Evolutionary conservation across 1,140 invertebrate species (phyloP), one percentile per base, ranked within the genome.

Genomic region (Notospermus geniculatus): DNA sequence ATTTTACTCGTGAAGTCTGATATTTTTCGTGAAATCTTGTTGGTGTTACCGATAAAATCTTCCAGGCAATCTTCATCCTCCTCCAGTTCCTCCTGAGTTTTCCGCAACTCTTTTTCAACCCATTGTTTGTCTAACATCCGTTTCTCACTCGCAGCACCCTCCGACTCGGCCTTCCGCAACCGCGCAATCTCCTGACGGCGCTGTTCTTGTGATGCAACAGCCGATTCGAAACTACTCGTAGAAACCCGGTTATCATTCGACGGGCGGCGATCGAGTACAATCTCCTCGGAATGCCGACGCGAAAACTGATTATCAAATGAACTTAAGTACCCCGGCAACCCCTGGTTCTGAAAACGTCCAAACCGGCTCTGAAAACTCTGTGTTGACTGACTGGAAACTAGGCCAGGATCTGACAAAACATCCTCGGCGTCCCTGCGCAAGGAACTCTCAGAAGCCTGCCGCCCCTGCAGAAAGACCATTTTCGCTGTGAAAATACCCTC

Each of bases 71-170:
- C 69, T 9, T 65, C 63, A 68, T 88, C 87, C 29, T 88, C 86
- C 62, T 88, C 87, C 75, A 88, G 76, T 66, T 88, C 87, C 22
- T 84, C 80, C 73, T 87, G 87, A 0, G 86, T 87, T 68, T 80
- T 78, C 63, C 84, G 83, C 82, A 84, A 85, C 63, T 87, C 85
- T 67, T 83, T 82, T 59, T 88, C 87, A 13, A 88, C 83, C 66
- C 82, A 79, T 28, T 85, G 74, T 69, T 83, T 82, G 59, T 87
- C 85, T 28, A 84, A 75, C 59, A 84, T 80, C n/a, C 83, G 66
- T 50, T 80, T 70, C 69, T 85, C 83, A 1, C 80, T 76, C 23
- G 82, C 77, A 5, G 75, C 73, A n/a, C 74, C 71, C 57, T 59
- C 70, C 36, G 54, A 64, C 59, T 59, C 63, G 45, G 59, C 66